These are phyloP conservation scores for crab-eating macaque (Macaca fascicularis) DNA, from an alignment of 2,113 vertebrate genomes.

Conservation along the genomic window DNA sequence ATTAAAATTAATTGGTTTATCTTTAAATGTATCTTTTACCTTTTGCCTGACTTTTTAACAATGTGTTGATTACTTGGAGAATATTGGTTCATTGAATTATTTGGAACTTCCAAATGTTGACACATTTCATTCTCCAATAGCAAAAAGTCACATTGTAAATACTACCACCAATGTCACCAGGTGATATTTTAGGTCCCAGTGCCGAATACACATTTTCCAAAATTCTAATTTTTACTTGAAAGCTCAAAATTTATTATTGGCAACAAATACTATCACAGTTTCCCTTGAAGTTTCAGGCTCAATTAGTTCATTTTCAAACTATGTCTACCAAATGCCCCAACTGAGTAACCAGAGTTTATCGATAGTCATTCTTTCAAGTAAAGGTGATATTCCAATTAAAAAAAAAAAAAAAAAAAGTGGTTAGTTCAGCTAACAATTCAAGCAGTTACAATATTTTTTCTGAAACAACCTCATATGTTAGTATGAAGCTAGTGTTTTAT, in stretches of 20 bases:
- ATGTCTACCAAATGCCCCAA: neutral
- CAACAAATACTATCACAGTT: neutral
- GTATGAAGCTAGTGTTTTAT: neutral
- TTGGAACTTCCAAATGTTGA: neutral
- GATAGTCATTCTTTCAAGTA: conserved; percentile 11
- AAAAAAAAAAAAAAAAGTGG: too few species aligned
- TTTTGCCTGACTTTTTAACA: neutral
- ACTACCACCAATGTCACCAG: neutral
- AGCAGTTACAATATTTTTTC: neutral
- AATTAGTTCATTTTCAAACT: conserved; percentile 16
- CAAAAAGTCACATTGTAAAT: neutral
- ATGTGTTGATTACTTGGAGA: neutral
- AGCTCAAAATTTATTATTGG: neutral
- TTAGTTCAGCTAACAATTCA: neutral
- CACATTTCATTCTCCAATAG: neutral
- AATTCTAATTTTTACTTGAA: neutral
- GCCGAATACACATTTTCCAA: neutral
- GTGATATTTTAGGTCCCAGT: neutral
- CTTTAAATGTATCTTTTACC: neutral
- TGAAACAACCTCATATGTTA: neutral
- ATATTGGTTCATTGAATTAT: neutral
- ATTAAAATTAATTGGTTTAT: neutral
- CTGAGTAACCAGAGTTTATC: neutral
- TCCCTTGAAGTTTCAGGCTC: neutral
- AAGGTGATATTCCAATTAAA: neutral